phyloP scores from a whole-genome alignment of 1,140 invertebrate species.

The Galleria mellonella region DNA sequence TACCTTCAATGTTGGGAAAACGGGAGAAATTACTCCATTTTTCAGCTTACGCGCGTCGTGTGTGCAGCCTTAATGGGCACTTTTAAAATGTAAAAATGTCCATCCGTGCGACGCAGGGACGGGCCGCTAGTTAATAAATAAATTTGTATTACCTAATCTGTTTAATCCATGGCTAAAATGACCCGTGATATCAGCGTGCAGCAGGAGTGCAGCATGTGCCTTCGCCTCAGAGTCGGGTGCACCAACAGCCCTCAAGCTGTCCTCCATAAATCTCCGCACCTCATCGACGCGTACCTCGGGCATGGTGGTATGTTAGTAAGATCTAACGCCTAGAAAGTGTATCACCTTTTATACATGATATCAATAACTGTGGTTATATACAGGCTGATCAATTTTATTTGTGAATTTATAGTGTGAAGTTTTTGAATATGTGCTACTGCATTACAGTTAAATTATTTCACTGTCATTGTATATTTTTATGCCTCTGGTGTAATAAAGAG shows the following conservation, averaged over 20 bases:
- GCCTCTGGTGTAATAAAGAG: too few relatives aligned
- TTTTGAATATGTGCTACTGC: too few relatives aligned
- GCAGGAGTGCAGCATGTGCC: constrained; percentile 83
- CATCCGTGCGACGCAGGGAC: too few relatives aligned
- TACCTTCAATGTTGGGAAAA: too few relatives aligned
- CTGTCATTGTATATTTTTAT: too few relatives aligned
- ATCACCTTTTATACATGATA: not conserved
- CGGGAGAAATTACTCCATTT: too few relatives aligned
- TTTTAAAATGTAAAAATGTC: too few relatives aligned
- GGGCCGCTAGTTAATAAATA: too few relatives aligned
- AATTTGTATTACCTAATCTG: constrained; percentile 84
- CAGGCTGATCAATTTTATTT: not conserved
- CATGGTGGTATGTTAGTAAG: constrained; percentile 19
- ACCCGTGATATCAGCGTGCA: constrained; percentile 89
- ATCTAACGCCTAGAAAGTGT: not conserved
- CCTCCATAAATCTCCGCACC: constrained; percentile 82
- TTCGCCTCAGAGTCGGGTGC: constrained; percentile 79
- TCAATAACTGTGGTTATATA: constrained; percentile 1
- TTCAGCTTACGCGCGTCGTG: too few relatives aligned
- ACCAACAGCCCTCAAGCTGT: constrained; percentile 83
- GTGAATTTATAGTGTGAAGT: too few relatives aligned
- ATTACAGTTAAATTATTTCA: too few relatives aligned
- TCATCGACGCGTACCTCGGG: constrained; percentile 71
- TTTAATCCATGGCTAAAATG: constrained; percentile 96
- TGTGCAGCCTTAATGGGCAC: too few relatives aligned